Base-by-base conservation (phyloP, 2,888 invertebrate species). In the Rutpela maculata region DNA sequence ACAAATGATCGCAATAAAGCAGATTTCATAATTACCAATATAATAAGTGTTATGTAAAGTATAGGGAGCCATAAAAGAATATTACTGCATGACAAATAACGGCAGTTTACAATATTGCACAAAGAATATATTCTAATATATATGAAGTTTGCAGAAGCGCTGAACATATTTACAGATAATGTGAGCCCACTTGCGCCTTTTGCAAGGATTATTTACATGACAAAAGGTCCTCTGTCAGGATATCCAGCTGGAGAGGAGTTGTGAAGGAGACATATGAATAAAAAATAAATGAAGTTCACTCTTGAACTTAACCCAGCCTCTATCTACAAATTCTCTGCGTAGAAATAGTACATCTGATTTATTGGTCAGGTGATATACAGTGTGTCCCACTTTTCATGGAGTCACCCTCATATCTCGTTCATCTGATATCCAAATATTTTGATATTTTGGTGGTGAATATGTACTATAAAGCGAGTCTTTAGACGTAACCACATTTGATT, bases 121-220 rank as follows among this genome's bases (percentile, higher is more conserved):
- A 26, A 60, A 60, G 60, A 60, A 60, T 22, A n/a, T 31, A 15
- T 60, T 31, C 60, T 60, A 31, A 60, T 60, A 60, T 26, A 62
- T 35, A 63, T 31, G 50, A 63, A 63, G 62, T 63, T 63, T 63
- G 17, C 35, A 63, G 35, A 63, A 63, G 62, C 62, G 10, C 35
- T 63, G 35, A 35, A 35, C 62, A 63, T 35, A 63, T 63, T 60
- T 60, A 63, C 62, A 63, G 31, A 63, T 63, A 63, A 63, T 31
- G 35, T 35, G 31, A 35, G 62, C 62, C 31, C 35, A 35, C 17
- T 63, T 50, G 50, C 15, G n/a, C 50, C 50, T 35, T 63, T 63
- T 35, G 17, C 31, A 63, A 18, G 31, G 62, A 63, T 18, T 31
- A 63, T 63, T 63, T 63, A n/a, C 62, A 63, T 63, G 35, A 63